Percentiles rank a stretch among this genome's conserved stretches.
Evolutionary conservation across 2,888 invertebrate species (phyloP).

Genomic region (Nezara viridula): DNA sequence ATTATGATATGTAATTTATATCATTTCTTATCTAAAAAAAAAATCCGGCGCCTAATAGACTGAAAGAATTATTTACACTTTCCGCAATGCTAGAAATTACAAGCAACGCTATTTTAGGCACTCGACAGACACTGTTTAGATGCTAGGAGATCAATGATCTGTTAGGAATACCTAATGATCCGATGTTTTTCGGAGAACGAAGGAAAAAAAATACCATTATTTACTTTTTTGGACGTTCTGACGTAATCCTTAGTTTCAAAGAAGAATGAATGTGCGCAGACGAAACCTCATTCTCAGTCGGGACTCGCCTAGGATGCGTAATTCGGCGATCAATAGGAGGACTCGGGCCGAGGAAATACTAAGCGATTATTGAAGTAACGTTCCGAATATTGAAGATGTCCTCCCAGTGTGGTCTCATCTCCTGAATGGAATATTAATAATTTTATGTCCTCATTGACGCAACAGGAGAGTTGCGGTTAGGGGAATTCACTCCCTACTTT

Average conservation of each 20-base stretch:
- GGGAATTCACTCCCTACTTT: neutral
- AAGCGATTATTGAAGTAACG: conserved; percentile 10
- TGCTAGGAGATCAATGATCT: neutral
- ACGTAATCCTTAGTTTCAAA: neutral
- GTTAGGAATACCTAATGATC: neutral
- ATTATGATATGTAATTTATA: too few relatives aligned
- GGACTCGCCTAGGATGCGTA: neutral
- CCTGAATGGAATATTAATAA: conserved; percentile 23
- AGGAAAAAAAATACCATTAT: neutral
- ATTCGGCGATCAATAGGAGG: conserved; percentile 46
- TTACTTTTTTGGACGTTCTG: neutral
- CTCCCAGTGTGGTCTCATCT: neutral
- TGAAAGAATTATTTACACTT: neutral
- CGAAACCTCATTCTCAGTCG: neutral
- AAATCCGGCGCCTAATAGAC: neutral
- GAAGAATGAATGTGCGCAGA: conserved; percentile 23
- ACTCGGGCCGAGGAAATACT: conserved; percentile 26
- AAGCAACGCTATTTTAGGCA: neutral
- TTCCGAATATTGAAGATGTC: conserved; percentile 23
- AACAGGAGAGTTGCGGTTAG: neutral
- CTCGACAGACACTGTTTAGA: neutral
- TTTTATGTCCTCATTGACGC: neutral
- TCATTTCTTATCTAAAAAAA: neutral
- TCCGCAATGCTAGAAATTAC: neutral
- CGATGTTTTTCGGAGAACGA: neutral